These are phyloP conservation scores for Pandemis corylana DNA, from an alignment of 2,888 invertebrate genomes.

Conservation along the genomic window DNA sequence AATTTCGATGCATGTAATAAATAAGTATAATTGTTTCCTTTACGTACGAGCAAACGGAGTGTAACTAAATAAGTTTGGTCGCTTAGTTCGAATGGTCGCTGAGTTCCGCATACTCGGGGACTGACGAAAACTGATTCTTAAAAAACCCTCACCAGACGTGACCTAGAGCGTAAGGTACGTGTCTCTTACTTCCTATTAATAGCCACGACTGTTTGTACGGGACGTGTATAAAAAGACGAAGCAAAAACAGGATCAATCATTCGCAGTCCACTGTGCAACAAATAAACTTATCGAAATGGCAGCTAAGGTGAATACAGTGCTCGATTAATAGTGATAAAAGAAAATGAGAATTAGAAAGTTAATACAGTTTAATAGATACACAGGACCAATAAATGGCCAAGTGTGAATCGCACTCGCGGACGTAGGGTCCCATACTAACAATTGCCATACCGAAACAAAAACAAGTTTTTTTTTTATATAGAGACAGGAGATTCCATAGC, in stretches of 20 bases:
- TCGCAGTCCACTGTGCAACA: slow-evolving; percentile 77
- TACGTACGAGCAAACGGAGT: slow-evolving; percentile 23
- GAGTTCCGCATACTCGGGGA: slow-evolving; percentile 70
- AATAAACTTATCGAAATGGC: slow-evolving; percentile 78
- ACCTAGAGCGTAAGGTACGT: slow-evolving; percentile 69
- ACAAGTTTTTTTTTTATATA: too few relatives aligned
- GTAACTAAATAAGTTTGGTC: slow-evolving; percentile 45
- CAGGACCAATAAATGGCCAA: too few relatives aligned
- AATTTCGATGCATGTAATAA: slow-evolving; percentile 43
- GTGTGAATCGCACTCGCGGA: too few relatives aligned
- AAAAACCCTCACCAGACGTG: slow-evolving; percentile 69
- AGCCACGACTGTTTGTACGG: slow-evolving; percentile 68
- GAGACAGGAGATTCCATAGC: too few relatives aligned
- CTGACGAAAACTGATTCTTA: slow-evolving; percentile 73
- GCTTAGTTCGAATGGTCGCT: slow-evolving; percentile 49
- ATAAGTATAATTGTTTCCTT: slow-evolving; percentile 49
- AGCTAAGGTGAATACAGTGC: slow-evolving; percentile 72
- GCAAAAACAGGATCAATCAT: slow-evolving; percentile 69
- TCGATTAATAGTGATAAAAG: background rate
- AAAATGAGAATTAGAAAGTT: background rate
- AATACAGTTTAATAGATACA: too few relatives aligned
- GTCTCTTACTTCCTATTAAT: slow-evolving; percentile 79
- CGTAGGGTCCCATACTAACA: too few relatives aligned
- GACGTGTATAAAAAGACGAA: slow-evolving; percentile 69
- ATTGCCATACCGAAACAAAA: too few relatives aligned